These are phyloP conservation scores for Drosophila neonasuta DNA, from an alignment of 2,888 invertebrate species.

Conservation along the genomic window DNA sequence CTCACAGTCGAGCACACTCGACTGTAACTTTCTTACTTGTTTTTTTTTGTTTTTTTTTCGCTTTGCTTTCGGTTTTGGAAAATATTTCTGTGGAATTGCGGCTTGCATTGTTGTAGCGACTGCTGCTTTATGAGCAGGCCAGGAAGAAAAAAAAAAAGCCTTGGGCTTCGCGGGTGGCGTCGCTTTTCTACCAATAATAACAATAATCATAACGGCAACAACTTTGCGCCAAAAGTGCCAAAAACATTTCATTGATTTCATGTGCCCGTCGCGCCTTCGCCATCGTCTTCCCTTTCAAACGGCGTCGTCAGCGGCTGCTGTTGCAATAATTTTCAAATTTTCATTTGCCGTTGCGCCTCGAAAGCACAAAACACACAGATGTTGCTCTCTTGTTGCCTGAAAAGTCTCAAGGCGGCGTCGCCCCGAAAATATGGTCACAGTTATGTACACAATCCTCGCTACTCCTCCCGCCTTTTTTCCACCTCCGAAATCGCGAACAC, in stretches of 20 bases:
- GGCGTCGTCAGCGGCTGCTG: conserved; percentile 45
- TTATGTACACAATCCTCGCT: conserved; percentile 16
- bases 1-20: too few species aligned
- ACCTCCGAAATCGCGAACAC: background rate
- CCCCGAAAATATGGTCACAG: conserved; percentile 50
- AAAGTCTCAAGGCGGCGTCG: conserved; percentile 21
- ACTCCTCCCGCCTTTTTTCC: background rate
- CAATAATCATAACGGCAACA: conserved; percentile 74
- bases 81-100: conserved; percentile 57
- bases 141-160: background rate
- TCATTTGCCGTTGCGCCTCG: conserved; percentile 63
- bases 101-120: conserved; percentile 68
- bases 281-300: background rate
- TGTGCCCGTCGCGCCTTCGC: conserved; percentile 40
- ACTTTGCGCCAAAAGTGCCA: conserved; percentile 73
- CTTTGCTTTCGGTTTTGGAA: conserved; percentile 4
- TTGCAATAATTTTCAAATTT: conserved; percentile 78
- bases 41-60: conserved; percentile 1
- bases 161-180: background rate
- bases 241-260: conserved; percentile 73
- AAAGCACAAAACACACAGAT: conserved; percentile 70
- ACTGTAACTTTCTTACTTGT: too few species aligned
- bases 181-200: conserved; percentile 61
- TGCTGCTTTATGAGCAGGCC: conserved; percentile 38
- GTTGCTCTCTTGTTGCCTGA: conserved; percentile 44